Evolutionary conservation across 2,797 vertebrate genomes (phyloP), one percentile per base, ranked within the genome.

Genomic region (Chaunax sp.): DNA sequence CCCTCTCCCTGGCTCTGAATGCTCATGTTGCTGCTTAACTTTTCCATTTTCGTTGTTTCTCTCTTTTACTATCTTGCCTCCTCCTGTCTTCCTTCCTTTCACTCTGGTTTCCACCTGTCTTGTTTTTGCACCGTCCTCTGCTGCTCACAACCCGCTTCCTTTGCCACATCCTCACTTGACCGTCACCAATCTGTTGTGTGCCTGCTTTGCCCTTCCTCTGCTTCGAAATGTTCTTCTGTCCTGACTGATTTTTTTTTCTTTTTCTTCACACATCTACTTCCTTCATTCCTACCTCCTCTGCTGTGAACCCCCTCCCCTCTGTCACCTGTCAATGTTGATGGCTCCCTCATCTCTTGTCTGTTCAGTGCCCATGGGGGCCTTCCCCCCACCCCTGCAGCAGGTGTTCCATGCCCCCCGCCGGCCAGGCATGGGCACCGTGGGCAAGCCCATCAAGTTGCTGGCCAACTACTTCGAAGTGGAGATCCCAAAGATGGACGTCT

Each of bases 401-500:
- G 98, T 99, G 90, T 99, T 99, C 81, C 97, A 99, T 89, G 97
- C 98, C 23, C 97, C 97, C 0, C 96, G 96, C 47, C 93, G 97
- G 89, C 98, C 98, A 13, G 98, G 98, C 80, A 96, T 99, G 95
- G 98, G 97, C 85, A 99, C 97, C 0, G 96, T 99, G 30, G 98
- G 98, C 84, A 99, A 99, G 86, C 97, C 97, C 83, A 99, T 99
- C 94, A 98, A 98, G 89, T 95, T 99, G 88, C 94, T 99, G 91
- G 98, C 98, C 89, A 99, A 99, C 92, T 99, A 98, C 90, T 99
- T 99, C 77, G 96, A 99, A 81, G 97, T 99, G 88, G 97, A 99
- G 90, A 99, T 99, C 92, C 98, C 98, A 84, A 99, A 99, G 92
- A 99, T 99, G 75, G 97, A 99, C 51, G 97, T 99, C 66, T 98